Evolutionary conservation across 2,113 vertebrate species (phyloP).

Genomic region (Aythya baeri): DNA sequence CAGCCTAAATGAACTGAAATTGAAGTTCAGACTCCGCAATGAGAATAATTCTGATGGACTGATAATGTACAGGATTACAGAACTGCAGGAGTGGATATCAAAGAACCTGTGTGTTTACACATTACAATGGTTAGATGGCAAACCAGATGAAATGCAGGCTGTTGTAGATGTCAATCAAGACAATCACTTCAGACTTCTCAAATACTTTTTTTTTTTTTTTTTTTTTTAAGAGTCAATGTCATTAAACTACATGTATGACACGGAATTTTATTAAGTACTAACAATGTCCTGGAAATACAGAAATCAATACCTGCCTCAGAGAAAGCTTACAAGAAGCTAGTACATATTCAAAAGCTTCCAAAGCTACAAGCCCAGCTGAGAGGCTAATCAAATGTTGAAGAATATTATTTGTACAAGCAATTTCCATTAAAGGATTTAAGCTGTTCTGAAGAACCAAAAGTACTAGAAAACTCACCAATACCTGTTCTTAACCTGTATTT

Average conservation of each 20-base stretch:
- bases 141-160: not conserved
- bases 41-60: not conserved
- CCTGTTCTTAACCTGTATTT: not conserved
- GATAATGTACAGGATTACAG: not conserved
- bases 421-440: not conserved
- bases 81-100: not conserved
- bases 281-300: not conserved
- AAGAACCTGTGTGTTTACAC: not conserved
- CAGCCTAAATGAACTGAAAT: not conserved
- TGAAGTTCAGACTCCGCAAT: not conserved
- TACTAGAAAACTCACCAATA: not conserved
- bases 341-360: not conserved
- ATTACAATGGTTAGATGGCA: not conserved
- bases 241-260: not conserved
- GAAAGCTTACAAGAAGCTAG: not conserved
- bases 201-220: not conserved
- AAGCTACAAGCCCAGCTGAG: not conserved
- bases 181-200: not conserved
- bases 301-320: not conserved
- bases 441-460: not conserved
- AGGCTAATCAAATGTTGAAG: not conserved
- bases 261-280: not conserved
- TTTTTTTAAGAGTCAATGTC: not conserved
- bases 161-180: not conserved
- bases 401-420: not conserved